Percentiles rank a stretch among this genome's conserved stretches.
Conservation (phyloP, 1,140 invertebrate species). For the Zaprionus ornatus region DNA sequence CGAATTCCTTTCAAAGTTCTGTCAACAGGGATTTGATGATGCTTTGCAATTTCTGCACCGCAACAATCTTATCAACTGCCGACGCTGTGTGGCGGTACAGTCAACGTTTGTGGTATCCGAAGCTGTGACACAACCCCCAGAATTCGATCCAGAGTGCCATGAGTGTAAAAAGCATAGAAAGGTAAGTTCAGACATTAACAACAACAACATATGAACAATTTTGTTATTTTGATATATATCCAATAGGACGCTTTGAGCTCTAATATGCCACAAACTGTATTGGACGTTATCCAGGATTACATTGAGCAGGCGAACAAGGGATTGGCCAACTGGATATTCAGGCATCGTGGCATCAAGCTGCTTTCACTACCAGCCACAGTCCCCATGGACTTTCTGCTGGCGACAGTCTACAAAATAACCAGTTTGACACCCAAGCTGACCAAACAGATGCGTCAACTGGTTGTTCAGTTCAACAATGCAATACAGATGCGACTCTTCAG, state of each 20-base stretch:
- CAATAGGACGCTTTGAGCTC: conserved; percentile 90
- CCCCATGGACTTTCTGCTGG: conserved; percentile 93
- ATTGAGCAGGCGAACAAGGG: conserved; percentile 96
- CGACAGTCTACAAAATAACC: conserved; percentile 87
- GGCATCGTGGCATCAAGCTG: conserved; percentile 91
- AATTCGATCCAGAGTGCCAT: conserved; percentile 92
- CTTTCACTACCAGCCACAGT: conserved; percentile 93
- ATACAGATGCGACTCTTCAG: conserved; percentile 71
- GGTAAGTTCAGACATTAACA: conserved; percentile 69
- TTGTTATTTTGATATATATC: not conserved
- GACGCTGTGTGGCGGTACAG: conserved; percentile 92
- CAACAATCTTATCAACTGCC: conserved; percentile 95
- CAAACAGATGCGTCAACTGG: conserved; percentile 71
- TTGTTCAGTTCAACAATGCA: conserved; percentile 70
- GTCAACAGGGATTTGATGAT: conserved; percentile 99
- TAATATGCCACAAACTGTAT: conserved; percentile 92
- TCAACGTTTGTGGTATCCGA: conserved; percentile 92
- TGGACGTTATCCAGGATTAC: conserved; percentile 95
- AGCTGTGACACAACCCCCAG: conserved; percentile 85
- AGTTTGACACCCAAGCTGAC: conserved; percentile 73
- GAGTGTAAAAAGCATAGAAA: conserved; percentile 94
- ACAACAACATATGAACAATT: not conserved
- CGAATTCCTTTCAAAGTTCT: conserved; percentile 96
- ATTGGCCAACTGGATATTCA: conserved; percentile 94
- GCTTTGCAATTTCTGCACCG: conserved; percentile 95